These are phyloP conservation scores for Scaptomyza montana DNA, from an alignment of 1,140 invertebrate genomes.

Conservation along the genomic window DNA sequence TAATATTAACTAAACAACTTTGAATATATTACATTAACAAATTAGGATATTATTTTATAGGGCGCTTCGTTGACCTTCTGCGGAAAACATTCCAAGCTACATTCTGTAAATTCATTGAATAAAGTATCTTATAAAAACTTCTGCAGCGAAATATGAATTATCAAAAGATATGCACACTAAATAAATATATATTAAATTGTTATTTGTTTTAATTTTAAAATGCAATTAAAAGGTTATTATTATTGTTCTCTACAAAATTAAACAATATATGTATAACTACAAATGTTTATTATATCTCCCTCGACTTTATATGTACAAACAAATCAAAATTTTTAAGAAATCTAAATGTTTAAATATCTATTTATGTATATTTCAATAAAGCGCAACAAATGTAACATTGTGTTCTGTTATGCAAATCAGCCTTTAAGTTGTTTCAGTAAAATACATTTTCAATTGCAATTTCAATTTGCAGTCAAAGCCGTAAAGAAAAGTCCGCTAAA, in stretches of 20 bases:
- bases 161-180: constrained; percentile 3
- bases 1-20: not conserved
- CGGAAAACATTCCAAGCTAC: not conserved
- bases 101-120: constrained; percentile 26
- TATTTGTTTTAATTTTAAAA: constrained; percentile 45
- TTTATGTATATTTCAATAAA: constrained; percentile 62
- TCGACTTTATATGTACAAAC: constrained; percentile 67
- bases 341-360: constrained; percentile 72
- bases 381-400: constrained; percentile 41
- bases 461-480: constrained; percentile 31
- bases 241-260: constrained; percentile 55
- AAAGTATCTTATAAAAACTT: constrained; percentile 29
- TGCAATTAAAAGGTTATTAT: constrained; percentile 45
- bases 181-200: constrained; percentile 42
- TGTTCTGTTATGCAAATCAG: not conserved
- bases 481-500: constrained; percentile 3
- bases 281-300: constrained; percentile 48
- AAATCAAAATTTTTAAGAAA: constrained; percentile 62
- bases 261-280: constrained; percentile 34
- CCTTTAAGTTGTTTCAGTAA: constrained; percentile 2
- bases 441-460: constrained; percentile 33
- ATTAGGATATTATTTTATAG: not conserved
- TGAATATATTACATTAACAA: not conserved
- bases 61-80: not conserved
- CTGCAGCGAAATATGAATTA: constrained; percentile 3